Conservation (phyloP, 2,797 vertebrate species). For the Ceryle rudis region DNA sequence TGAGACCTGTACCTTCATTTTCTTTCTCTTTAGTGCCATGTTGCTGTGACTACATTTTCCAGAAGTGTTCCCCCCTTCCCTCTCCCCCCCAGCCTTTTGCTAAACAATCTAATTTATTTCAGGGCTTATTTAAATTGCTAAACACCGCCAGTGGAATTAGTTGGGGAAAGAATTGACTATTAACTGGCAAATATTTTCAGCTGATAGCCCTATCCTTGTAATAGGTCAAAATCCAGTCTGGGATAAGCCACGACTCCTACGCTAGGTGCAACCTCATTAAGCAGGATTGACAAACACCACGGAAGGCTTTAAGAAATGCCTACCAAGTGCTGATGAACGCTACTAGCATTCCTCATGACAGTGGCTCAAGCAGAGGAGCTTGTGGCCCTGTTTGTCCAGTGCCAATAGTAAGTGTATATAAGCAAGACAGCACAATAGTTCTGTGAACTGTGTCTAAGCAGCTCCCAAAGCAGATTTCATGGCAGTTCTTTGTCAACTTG, state of each 20-base stretch:
- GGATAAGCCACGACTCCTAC: background rate
- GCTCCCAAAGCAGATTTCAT: background rate
- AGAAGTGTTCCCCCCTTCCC: background rate
- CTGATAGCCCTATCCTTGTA: background rate
- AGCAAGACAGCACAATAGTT: background rate
- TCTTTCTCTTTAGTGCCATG: background rate
- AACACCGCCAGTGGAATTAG: background rate
- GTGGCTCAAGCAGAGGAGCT: background rate
- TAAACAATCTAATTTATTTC: constrained; percentile 3
- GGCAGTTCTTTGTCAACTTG: background rate
- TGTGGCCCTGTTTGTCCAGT: background rate
- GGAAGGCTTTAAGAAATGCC: background rate
- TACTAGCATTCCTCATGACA: background rate
- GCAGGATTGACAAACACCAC: background rate
- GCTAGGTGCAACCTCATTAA: background rate
- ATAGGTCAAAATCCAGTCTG: background rate
- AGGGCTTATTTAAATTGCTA: constrained; percentile 20
- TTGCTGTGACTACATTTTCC: background rate
- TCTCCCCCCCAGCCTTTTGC: background rate
- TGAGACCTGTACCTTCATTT: background rate
- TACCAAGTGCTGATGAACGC: background rate
- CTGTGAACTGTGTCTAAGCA: background rate
- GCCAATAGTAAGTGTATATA: background rate
- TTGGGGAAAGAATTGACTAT: background rate
- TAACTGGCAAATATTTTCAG: constrained; percentile 9